Conservation (phyloP, 2,888 invertebrate species). For the Athalia cordata region DNA sequence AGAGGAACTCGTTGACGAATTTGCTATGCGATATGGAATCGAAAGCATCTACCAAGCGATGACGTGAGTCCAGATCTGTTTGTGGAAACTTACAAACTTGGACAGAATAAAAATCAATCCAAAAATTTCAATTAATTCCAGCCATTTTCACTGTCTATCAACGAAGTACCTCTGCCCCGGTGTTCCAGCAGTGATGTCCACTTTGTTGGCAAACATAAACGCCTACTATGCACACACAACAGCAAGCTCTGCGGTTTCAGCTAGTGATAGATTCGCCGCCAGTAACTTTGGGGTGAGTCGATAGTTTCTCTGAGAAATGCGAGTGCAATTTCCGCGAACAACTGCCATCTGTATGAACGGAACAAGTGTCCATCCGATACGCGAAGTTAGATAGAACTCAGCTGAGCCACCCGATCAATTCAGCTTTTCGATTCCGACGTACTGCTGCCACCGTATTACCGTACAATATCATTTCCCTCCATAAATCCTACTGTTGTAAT, state of each 20-base stretch:
- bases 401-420: constrained; percentile 3
- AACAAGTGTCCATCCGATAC: constrained; percentile 3
- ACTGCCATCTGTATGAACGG: not conserved
- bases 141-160: constrained; percentile 99
- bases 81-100: not conserved
- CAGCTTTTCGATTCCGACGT: not conserved
- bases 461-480: not conserved
- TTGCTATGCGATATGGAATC: constrained; percentile 99
- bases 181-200: constrained; percentile 99
- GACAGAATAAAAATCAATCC: not conserved
- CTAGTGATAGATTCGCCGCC: constrained; percentile 98
- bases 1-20: constrained; percentile 99
- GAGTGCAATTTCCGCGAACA: constrained; percentile 22
- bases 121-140: constrained; percentile 72
- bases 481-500: not conserved
- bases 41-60: constrained; percentile 99
- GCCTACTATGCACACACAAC: constrained; percentile 99
- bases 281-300: constrained; percentile 97
- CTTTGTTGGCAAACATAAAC: constrained; percentile 98
- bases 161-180: constrained; percentile 99
- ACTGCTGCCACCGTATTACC: too few species aligned
- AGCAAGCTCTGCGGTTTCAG: constrained; percentile 97
- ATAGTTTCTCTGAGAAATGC: constrained; percentile 22
- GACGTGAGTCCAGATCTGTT: constrained; percentile 83
- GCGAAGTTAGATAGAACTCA: constrained; percentile 12